Conservation (phyloP, 2,888 invertebrate species). For the Beris morrisii region DNA sequence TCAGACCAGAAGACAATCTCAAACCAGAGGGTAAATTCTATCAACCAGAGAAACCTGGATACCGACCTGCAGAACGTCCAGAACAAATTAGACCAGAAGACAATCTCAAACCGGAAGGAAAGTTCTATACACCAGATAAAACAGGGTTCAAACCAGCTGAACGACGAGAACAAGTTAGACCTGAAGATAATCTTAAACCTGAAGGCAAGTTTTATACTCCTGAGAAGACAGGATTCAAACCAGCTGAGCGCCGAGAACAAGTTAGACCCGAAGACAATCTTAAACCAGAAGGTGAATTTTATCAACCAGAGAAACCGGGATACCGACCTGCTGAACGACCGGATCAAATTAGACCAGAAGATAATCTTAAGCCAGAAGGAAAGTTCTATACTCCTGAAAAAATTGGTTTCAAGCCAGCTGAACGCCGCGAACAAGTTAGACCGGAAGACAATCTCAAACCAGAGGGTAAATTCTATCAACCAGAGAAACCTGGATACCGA, state of each 20-base stretch:
- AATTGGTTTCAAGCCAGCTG: constrained; percentile 51
- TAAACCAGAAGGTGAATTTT: constrained; percentile 62
- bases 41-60: constrained; percentile 48
- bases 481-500: constrained; percentile 46
- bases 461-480: constrained; percentile 57
- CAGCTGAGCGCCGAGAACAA: constrained; percentile 47
- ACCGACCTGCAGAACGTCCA: constrained; percentile 58
- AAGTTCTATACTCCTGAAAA: constrained; percentile 44
- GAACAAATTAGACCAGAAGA: constrained; percentile 63
- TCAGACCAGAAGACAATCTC: constrained; percentile 63
- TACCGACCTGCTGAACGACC: constrained; percentile 57
- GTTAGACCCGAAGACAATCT: constrained; percentile 57
- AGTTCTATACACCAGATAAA: constrained; percentile 55
- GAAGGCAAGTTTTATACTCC: constrained; percentile 59
- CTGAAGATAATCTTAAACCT: constrained; percentile 55
- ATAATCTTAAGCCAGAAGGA: constrained; percentile 45
- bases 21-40: constrained; percentile 58
- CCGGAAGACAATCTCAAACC: constrained; percentile 62
- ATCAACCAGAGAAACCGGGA: constrained; percentile 51
- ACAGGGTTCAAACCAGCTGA: constrained; percentile 56
- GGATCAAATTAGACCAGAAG: constrained; percentile 58
- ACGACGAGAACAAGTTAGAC: constrained; percentile 56
- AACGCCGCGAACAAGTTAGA: constrained; percentile 50
- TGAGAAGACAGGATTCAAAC: constrained; percentile 16
- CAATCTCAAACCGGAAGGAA: constrained; percentile 62